Evolutionary conservation across 2,888 invertebrate genomes (phyloP).

Genomic region (Eurytoma californica): DNA sequence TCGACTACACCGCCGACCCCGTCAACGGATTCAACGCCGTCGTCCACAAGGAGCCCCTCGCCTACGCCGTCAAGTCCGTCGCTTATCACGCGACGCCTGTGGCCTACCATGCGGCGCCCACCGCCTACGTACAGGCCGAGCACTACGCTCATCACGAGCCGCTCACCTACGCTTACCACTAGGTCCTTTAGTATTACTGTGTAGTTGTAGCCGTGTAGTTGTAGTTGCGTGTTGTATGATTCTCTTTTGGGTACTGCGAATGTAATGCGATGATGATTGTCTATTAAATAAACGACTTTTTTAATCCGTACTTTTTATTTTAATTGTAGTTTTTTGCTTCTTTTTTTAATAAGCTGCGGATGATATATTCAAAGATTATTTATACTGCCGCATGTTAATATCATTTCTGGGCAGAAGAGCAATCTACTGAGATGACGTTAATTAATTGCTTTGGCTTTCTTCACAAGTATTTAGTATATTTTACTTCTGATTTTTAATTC

Average conservation of each 20-base stretch:
- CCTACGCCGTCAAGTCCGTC: slow-evolving; percentile 4
- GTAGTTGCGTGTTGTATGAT: not conserved
- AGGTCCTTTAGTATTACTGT: not conserved
- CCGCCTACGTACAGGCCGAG: not conserved
- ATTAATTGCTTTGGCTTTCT: too few species aligned
- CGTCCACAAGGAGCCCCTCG: slow-evolving; percentile 65
- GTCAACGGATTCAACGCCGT: slow-evolving; percentile 66
- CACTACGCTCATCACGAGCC: slow-evolving; percentile 19
- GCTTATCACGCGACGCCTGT: not conserved
- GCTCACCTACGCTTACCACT: not conserved
- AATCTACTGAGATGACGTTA: too few species aligned
- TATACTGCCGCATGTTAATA: too few species aligned
- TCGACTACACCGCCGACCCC: slow-evolving; percentile 64
- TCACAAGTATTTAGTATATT: too few species aligned
- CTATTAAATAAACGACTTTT: too few species aligned
- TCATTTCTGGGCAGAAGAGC: too few species aligned
- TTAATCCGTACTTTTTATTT: too few species aligned
- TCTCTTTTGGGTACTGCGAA: too few species aligned
- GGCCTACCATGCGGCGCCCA: slow-evolving; percentile 54
- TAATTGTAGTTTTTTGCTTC: too few species aligned
- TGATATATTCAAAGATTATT: too few species aligned
- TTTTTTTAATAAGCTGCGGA: too few species aligned
- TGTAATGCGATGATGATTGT: not conserved
- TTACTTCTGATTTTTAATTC: too few species aligned
- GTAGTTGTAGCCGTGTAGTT: not conserved